Evolutionary conservation across 2,888 invertebrate genomes (phyloP).

Genomic region (Cryptus viduatorius): DNA sequence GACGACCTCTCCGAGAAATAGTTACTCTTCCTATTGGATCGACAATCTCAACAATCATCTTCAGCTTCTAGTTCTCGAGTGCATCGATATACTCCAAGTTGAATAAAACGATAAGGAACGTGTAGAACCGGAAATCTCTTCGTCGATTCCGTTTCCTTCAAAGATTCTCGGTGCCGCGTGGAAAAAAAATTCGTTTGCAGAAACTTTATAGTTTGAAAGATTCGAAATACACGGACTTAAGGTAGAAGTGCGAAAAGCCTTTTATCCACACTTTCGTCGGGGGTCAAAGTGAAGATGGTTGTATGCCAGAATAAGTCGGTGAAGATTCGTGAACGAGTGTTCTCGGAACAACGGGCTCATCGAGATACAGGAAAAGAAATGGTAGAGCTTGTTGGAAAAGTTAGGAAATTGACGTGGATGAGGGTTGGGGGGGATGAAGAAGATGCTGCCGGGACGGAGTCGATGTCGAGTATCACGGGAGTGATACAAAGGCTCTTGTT

Average conservation of each 20-base stretch:
- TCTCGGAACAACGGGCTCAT: conserved; percentile 29
- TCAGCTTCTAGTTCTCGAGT: neutral
- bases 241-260: conserved; percentile 4
- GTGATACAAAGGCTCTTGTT: conserved; percentile 34
- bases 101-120: conserved; percentile 5
- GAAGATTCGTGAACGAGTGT: conserved; percentile 34
- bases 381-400: conserved; percentile 22
- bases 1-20: neutral
- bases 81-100: neutral
- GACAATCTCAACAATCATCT: conserved; percentile 8
- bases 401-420: conserved; percentile 34
- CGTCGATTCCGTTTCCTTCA: neutral
- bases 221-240: neutral
- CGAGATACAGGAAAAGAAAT: conserved; percentile 8
- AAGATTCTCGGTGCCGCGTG: neutral
- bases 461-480: conserved; percentile 16
- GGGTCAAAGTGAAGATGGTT: conserved; percentile 20
- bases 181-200: conserved; percentile 12
- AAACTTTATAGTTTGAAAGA: neutral
- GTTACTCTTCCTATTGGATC: conserved; percentile 4
- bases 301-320: conserved; percentile 4
- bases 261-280: conserved; percentile 12
- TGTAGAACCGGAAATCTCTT: neutral
- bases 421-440: neutral
- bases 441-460: conserved; percentile 31